Base-by-base conservation (phyloP, 2,797 vertebrate genomes). In the Molothrus ater region DNA sequence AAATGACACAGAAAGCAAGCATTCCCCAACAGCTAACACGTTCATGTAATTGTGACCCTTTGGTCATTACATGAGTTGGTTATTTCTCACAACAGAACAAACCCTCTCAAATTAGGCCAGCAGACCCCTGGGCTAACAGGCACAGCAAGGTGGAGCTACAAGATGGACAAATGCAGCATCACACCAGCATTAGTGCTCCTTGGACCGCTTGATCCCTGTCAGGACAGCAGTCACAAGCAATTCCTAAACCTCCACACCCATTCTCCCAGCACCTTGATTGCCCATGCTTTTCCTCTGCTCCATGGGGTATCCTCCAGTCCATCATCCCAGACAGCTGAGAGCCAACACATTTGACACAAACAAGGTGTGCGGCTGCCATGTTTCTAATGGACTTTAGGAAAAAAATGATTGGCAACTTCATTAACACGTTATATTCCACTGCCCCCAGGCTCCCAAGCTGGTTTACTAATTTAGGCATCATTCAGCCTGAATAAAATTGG, bases 21-120 rank as follows among this genome's bases (percentile, higher is more conserved):
- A n/a, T 9, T 65, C 21, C 17, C 17, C 3, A 7, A 25, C 0
- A 71, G 6, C 10, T 17, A 42, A 48, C 1, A 0, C 1, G 1
- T 45, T 53, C 28, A 15, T 14, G 14, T 9, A 66, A 4, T 5
- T 9, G 19, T 11, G 18, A 22, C 31, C 36, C 31, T 60, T 32
- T 2, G 12, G 11, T 72, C 40, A 15, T 26, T 26, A 25, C 7
- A 43, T 8, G 8, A 28, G 13, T 17, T n/a, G 13, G 13, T 29
- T 51, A 22, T 17, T 68, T 60, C 50, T 29, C 8, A 11, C 7
- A 71, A 11, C 4, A 79, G n/a, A 14, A 29, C 21, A 74, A 70
- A n/a, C 7, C 14, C 17, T n/a, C 51, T 36, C 25, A 28, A 76
- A 53, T 17, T 3, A 56, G 10, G 19, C n/a, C 42, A 34, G 25